These are phyloP conservation scores for Acanthosoma haemorrhoidale DNA, from an alignment of 2,888 invertebrate species.

Conservation along the genomic window DNA sequence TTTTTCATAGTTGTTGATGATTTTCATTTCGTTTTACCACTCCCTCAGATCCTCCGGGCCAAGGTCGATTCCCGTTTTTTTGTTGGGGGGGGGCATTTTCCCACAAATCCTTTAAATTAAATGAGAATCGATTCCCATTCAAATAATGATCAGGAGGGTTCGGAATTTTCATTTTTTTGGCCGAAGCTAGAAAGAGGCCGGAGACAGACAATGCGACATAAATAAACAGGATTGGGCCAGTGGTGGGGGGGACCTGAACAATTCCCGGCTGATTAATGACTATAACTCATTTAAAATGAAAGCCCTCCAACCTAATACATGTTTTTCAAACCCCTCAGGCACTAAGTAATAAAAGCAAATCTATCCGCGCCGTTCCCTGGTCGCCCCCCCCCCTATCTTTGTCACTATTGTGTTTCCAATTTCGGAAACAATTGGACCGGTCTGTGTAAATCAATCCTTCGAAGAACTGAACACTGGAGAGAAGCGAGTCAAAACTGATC, in stretches of 20 bases:
- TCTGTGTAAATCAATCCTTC: too few relatives aligned
- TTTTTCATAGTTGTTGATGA: slow-evolving; percentile 28
- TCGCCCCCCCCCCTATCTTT: too few relatives aligned
- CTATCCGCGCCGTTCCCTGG: slow-evolving; percentile 3
- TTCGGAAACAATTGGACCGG: too few relatives aligned
- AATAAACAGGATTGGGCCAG: slow-evolving; percentile 16
- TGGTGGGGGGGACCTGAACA: neutral
- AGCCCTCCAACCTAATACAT: slow-evolving; percentile 32
- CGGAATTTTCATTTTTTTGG: slow-evolving; percentile 1
- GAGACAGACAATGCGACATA: slow-evolving; percentile 17
- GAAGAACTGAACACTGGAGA: too few relatives aligned
- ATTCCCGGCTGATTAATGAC: slow-evolving; percentile 35
- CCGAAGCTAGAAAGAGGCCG: neutral
- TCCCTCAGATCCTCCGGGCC: neutral
- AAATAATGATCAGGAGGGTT: neutral
- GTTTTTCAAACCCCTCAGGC: slow-evolving; percentile 32
- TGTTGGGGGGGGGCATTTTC: neutral
- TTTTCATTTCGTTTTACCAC: neutral
- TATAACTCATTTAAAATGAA: slow-evolving; percentile 38
- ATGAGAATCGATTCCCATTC: slow-evolving; percentile 22
- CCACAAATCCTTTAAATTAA: slow-evolving; percentile 24
- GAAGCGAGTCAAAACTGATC: too few relatives aligned
- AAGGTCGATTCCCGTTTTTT: slow-evolving; percentile 15
- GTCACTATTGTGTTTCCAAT: too few relatives aligned
- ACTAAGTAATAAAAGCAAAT: slow-evolving; percentile 35